Base-by-base conservation (phyloP, 64 coral and sea anemone species). In the Astreopora myriophthalma region DNA sequence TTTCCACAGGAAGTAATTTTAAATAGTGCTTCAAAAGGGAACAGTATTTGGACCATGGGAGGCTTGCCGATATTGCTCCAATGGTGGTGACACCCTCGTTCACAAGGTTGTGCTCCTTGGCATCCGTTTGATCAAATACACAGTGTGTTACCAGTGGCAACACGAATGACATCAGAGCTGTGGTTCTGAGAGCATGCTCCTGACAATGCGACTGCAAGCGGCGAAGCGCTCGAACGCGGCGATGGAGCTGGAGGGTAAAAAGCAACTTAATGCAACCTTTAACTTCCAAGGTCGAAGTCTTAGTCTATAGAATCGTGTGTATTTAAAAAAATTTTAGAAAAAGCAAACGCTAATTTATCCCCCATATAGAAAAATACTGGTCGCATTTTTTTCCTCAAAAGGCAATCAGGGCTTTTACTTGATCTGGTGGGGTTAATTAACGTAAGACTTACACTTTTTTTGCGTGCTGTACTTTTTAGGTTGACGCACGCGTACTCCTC, bases 111-210 rank as follows among this genome's bases (percentile, higher is more conserved):
- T 96, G 90, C 17, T 99, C 94, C 58, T 96, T 92, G 30, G 71
- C 82, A 28, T 63, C 85, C 32, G 79, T 95, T 83, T 96, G 89
- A 44, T 95, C 94, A 34, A 90, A 83, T 68, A 99, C 60, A 68
- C 89, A 99, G 19, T 88, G 90, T 33, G 97, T 99, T 60, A 89
- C 94, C 20, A 99, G 62, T 31, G 97, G 97, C 65, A 99, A 90
- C 73, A 99, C 40, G 70, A 91, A 95, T 44, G 91, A 42, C 2
- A 80, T 70, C 24, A 99, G 72, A 1, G 94, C 96, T 63, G 71
- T 63, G 13, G 87, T 87, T 38, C 77, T 92, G 63, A 99, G 87
- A 5, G 44, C 37, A 20, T 73, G 71, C 22, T 88, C 65, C 69
- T 66, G 70, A 87, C 97, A 99, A n/a, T 85, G 84, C 26, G 27